Base-by-base conservation (phyloP, 2,888 invertebrate genomes). In the Octodonta nipae region DNA sequence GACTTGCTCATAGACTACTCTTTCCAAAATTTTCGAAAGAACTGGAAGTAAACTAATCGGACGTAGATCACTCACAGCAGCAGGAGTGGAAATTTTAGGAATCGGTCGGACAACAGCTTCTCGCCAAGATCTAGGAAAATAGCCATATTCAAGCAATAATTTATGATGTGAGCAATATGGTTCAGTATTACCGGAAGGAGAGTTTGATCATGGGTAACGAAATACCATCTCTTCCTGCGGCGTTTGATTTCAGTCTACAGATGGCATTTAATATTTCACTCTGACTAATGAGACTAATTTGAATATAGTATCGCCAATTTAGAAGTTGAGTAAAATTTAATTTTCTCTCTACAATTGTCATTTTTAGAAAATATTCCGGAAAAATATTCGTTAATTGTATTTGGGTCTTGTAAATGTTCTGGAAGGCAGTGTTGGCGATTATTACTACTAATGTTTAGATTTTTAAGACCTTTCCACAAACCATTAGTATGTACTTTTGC, bases 1-100 rank as follows among this genome's bases (percentile, higher is more conserved):
- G 10, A 33, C 2, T 28, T 33, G 33, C 12, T 11, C 3, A 17
- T 33, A 17, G 5, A 33, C 33, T 8, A 33, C 7, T 17, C 28
- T 33, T 33, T 33, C 33, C 5, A 28, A 12, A 3, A 33, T 17
- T 17, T 33, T 28, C 2, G 17, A 28, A n/a, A 33, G 10, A 16
- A 28, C 3, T 3, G 28, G 20, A 10, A 27, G 15, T 6, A 32
- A 8, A 27, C 32, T 26, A 14, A 33, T 27, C 2, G 20, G 28
- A 5, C 33, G n/a, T n/a, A 33, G 16, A 13, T 33, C 33, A 11
- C 5, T 13, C 16, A 5, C n/a, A 4, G 5, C 3, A 13, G 10
- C 13, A 5, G 33, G 33, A 20, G 28, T 28, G 3, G 12, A 5
- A 6, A 5, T 8, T 13, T 33, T 33, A 8, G 33, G 28, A 5